A percentile compares a stretch with the other conserved stretches of the same genome.
These are phyloP conservation scores for Penaeus vannamei DNA, from an alignment of 1,140 invertebrate genomes.

Conservation along the genomic window DNA sequence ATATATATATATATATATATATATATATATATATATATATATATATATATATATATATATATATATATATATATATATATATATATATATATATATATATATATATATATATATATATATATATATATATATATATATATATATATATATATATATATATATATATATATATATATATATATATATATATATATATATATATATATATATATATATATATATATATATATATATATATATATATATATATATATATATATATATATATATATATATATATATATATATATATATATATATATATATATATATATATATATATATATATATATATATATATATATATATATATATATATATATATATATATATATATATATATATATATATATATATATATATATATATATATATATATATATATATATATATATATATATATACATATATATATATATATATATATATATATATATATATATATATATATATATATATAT, in stretches of 20 bases:
- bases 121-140: too few relatives aligned
- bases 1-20: too few relatives aligned
- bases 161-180: too few relatives aligned
- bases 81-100: too few relatives aligned
- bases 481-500: neutral
- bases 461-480: neutral
- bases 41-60: too few relatives aligned
- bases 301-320: constrained; percentile 20
- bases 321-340: neutral
- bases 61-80: too few relatives aligned
- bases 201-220: too few relatives aligned
- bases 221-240: too few relatives aligned
- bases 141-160: too few relatives aligned
- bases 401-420: neutral
- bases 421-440: neutral
- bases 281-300: constrained; percentile 27
- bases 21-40: too few relatives aligned
- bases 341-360: constrained; percentile 36
- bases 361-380: constrained; percentile 18
- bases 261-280: neutral
- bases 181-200: too few relatives aligned
- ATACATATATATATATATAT: neutral
- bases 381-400: constrained; percentile 35
- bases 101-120: too few relatives aligned
- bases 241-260: neutral